These are phyloP conservation scores for Serranochromis macrocephalus DNA, from an alignment of 2,113 vertebrate species.

Conservation along the genomic window DNA sequence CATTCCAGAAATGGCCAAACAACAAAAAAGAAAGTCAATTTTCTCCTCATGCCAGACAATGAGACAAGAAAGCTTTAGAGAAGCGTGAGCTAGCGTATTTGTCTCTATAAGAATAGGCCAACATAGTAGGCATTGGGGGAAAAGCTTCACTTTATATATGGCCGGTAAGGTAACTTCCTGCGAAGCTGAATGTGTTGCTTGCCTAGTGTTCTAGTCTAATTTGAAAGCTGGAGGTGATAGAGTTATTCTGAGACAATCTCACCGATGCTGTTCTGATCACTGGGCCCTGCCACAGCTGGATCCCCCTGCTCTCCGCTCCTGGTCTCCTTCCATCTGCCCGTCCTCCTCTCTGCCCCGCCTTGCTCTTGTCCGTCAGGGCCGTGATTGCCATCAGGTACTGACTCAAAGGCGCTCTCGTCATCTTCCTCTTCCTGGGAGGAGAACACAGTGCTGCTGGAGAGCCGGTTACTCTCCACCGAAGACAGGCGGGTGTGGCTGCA, in stretches of 20 bases:
- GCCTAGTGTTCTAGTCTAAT: neutral
- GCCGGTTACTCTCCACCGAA: conserved; percentile 90
- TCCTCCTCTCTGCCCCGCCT: conserved; percentile 70
- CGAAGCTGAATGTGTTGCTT: neutral
- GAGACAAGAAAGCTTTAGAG: neutral
- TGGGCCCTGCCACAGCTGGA: conserved; percentile 79
- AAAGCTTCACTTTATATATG: neutral
- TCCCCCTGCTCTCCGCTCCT: conserved; percentile 66
- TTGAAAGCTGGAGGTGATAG: neutral
- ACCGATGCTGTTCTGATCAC: conserved; percentile 72
- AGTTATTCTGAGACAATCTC: neutral
- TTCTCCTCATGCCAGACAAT: neutral
- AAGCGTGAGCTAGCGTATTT: rapidly evolving
- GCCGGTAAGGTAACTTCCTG: neutral
- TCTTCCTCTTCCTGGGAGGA: conserved; percentile 96
- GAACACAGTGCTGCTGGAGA: conserved; percentile 94
- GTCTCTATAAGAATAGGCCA: neutral
- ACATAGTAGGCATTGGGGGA: neutral
- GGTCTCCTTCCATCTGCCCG: conserved; percentile 67
- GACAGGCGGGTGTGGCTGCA: conserved; percentile 93
- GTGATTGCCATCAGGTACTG: conserved; percentile 74
- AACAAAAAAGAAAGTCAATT: neutral
- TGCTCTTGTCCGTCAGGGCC: conserved; percentile 77
- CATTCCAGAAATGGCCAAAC: neutral
- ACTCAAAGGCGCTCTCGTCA: conserved; percentile 93